These are phyloP conservation scores for Calosoma granatense DNA, from an alignment of 1,140 invertebrate species.

Conservation along the genomic window DNA sequence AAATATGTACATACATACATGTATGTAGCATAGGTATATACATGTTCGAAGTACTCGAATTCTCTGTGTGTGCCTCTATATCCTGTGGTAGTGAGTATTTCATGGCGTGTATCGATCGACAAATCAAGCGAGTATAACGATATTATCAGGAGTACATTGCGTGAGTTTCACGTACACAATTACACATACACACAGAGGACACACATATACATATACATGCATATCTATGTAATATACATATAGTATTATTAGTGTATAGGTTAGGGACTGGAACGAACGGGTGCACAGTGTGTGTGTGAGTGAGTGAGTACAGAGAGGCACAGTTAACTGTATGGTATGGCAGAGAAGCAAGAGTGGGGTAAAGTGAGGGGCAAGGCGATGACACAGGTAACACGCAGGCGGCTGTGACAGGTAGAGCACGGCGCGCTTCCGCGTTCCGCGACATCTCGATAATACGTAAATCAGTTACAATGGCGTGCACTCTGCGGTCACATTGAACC, in stretches of 20 bases:
- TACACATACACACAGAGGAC: not conserved
- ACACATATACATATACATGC: not conserved
- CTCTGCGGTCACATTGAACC: not conserved
- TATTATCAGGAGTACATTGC: not conserved
- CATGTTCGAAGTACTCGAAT: not conserved
- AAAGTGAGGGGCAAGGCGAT: not conserved
- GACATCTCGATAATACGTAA: constrained; percentile 9
- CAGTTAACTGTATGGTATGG: too few relatives aligned
- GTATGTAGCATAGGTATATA: not conserved
- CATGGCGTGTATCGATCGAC: not conserved
- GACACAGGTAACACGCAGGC: constrained; percentile 3
- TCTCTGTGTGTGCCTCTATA: not conserved
- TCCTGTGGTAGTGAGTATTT: not conserved
- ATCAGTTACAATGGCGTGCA: not conserved
- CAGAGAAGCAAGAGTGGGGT: not conserved
- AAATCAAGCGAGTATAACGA: not conserved
- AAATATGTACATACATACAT: not conserved
- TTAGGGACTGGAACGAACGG: too few relatives aligned
- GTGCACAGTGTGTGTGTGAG: too few relatives aligned
- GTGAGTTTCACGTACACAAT: not conserved
- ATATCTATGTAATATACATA: not conserved
- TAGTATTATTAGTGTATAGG: too few relatives aligned
- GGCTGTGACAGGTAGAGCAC: constrained; percentile 8
- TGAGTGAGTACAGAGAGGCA: too few relatives aligned
- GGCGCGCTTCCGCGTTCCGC: constrained; percentile 3